Base-by-base conservation (phyloP, 2,113 vertebrate species). In the Notothenia rossii region DNA sequence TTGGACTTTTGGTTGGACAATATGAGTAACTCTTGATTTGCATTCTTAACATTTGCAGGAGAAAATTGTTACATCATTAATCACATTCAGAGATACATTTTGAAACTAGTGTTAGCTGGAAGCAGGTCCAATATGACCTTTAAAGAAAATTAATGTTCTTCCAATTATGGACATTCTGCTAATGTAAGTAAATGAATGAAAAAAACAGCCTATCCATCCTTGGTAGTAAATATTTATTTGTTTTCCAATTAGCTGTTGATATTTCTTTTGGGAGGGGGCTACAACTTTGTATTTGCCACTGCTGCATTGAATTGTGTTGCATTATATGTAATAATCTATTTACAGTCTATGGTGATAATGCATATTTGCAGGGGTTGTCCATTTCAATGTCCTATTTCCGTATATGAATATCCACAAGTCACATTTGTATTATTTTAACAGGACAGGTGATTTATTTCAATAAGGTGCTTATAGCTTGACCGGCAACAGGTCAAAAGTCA, bases 401-500 rank as follows among this genome's bases (percentile, higher is more conserved):
- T 40, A 40, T 40, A 40, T 40, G 5, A 7, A 40, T 13, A 1
- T 7, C 7, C 29, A 0, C 0, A n/a, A 33, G 8, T 53, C 10
- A 15, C n/a, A 6, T n/a, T 18, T 10, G 10, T 14, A 15, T 45
- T 43, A 43, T 43, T 29, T 59, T 48, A 13, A 33, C 14, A n/a
- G 22, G 9, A 40, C 36, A 40, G 36, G 36, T 40, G 36, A 40
- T 40, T 40, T 40, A 40, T 40, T 7, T 40, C 36, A 40, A 40
- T 40, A 40, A 40, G 36, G 5, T 40, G 36, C 36, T 7, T 40
- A 6, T 40, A 40, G 36, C 7, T 40, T n/a, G 45, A 59, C 13
- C 18, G 54, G 33, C 72, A 33, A 17, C 46, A 68, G 68, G 84
- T 82, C 72, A 79, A 13, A 78, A 72, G 69, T 73, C 62, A 68